Percentiles rank a stretch among this genome's conserved stretches.
Conservation (phyloP, 2,888 invertebrate genomes). For the Gastracanthus pulcherrimus region DNA sequence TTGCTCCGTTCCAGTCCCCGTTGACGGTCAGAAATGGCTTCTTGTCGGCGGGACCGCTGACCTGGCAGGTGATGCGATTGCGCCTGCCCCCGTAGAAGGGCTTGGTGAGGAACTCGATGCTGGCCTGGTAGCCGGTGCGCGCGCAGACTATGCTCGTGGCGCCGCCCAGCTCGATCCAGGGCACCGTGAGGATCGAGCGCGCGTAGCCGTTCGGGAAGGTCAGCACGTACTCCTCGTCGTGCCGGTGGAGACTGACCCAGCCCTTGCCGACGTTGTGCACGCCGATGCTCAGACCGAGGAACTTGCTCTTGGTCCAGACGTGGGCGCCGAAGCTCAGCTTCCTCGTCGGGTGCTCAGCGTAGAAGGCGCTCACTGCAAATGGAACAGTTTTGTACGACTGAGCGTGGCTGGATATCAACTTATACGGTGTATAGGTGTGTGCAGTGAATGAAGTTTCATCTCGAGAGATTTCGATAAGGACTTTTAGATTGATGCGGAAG, state of each 20-base stretch:
- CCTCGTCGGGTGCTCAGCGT: constrained; percentile 96
- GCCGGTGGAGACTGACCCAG: constrained; percentile 91
- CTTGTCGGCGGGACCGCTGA: constrained; percentile 89
- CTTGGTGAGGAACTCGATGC: constrained; percentile 97
- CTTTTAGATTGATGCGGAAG: too few species aligned
- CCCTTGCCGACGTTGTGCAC: constrained; percentile 98
- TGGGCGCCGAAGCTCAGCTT: constrained; percentile 95
- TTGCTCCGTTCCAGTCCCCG: constrained; percentile 98
- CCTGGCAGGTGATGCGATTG: constrained; percentile 91
- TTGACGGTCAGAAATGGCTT: constrained; percentile 92
- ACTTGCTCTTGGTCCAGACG: constrained; percentile 99
- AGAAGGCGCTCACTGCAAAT: constrained; percentile 94
- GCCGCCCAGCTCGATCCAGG: constrained; percentile 99
- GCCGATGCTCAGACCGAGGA: constrained; percentile 98
- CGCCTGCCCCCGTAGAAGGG: constrained; percentile 99
- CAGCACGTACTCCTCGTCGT: constrained; percentile 95
- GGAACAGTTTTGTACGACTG: neutral
- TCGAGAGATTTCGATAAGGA: neutral
- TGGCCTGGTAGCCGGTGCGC: constrained; percentile 95
- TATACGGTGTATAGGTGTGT: too few species aligned
- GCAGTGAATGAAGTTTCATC: too few species aligned
- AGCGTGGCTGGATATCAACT: too few species aligned
- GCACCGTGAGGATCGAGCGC: constrained; percentile 97
- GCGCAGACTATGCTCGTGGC: constrained; percentile 92
- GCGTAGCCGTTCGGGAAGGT: constrained; percentile 99